Evolutionary conservation across 2,113 vertebrate species (phyloP).

Genomic region (Delphinapterus leucas): DNA sequence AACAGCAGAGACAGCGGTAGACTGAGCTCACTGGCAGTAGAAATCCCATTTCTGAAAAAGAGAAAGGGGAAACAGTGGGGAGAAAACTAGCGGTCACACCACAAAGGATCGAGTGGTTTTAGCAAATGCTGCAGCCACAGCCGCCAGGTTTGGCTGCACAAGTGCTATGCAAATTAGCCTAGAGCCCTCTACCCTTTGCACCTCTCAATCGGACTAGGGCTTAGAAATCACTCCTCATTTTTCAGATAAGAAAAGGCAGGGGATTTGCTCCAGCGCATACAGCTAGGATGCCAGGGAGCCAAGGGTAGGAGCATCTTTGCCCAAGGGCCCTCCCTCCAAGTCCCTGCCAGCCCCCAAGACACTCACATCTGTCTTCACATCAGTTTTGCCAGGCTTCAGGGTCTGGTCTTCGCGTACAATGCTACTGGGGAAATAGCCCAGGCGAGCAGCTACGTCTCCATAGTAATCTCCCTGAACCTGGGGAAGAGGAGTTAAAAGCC

Average conservation of each 20-base stretch:
- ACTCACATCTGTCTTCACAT: slow-evolving; percentile 90
- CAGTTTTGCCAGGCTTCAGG: slow-evolving; percentile 86
- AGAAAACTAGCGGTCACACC: slow-evolving; percentile 21
- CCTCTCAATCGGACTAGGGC: not conserved
- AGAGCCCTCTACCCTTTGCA: not conserved
- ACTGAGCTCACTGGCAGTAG: slow-evolving; percentile 85
- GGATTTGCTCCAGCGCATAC: not conserved
- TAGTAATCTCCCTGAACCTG: slow-evolving; percentile 92
- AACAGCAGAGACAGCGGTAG: not conserved
- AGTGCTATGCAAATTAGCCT: not conserved
- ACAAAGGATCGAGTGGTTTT: slow-evolving; percentile 5
- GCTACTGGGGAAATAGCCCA: slow-evolving; percentile 92
- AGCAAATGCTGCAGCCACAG: not conserved
- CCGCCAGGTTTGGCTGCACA: not conserved
- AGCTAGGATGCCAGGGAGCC: not conserved
- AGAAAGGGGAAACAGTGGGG: slow-evolving; percentile 32
- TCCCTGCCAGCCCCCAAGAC: too few species aligned
- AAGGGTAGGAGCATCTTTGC: not conserved
- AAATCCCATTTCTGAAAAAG: slow-evolving; percentile 92
- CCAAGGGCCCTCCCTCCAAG: not conserved
- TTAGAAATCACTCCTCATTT: not conserved
- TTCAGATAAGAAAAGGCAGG: not conserved
- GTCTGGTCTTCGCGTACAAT: slow-evolving; percentile 88
- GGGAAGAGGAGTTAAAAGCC: not conserved
- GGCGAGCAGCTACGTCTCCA: slow-evolving; percentile 85